These are phyloP conservation scores for Delichon dasypus DNA, from an alignment of 2,797 vertebrate species.

Conservation along the genomic window DNA sequence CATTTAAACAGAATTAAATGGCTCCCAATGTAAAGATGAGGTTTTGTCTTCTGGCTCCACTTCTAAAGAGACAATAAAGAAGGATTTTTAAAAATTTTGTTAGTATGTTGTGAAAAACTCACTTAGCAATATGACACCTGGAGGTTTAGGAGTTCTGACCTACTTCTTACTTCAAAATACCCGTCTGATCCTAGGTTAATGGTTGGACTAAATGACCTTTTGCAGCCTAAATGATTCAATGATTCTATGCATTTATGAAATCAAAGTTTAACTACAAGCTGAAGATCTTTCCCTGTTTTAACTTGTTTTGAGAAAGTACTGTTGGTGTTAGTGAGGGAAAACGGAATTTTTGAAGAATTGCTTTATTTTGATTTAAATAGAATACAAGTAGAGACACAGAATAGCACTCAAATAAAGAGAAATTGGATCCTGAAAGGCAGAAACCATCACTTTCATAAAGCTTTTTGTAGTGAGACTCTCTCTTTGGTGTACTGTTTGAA, in stretches of 20 bases:
- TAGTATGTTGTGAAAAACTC: background rate
- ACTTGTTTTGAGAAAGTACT: background rate
- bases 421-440: background rate
- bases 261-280: background rate
- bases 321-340: background rate
- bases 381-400: background rate
- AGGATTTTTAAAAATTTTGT: background rate
- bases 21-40: background rate
- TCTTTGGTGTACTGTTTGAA: background rate
- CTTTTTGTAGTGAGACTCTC: background rate
- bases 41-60: background rate
- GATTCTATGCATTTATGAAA: background rate
- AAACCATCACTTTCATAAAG: background rate
- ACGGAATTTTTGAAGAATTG: background rate
- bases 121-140: background rate
- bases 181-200: background rate
- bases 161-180: background rate
- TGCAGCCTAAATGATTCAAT: background rate
- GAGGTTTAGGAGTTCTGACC: background rate
- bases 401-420: background rate
- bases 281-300: background rate
- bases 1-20: background rate
- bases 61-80: background rate
- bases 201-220: background rate
- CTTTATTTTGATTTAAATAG: slow-evolving; percentile 1